phyloP scores from a whole-genome alignment of 2,113 vertebrate species.

The Chloropsis cyanopogon region DNA sequence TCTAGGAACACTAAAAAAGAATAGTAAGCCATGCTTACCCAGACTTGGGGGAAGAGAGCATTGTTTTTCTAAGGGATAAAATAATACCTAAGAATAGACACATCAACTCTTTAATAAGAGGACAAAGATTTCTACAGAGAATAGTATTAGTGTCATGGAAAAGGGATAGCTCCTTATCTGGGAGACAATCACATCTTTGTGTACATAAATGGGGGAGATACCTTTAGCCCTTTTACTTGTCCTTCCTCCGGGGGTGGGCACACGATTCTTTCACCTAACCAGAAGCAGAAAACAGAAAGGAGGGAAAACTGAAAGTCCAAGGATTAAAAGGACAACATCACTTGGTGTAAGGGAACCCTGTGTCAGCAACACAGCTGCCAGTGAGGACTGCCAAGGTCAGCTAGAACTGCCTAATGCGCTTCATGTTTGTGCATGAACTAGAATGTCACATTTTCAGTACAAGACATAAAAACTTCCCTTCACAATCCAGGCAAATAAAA shows the following conservation, averaged over 20 bases:
- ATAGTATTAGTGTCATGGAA: background rate
- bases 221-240: background rate
- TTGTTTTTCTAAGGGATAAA: background rate
- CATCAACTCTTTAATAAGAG: background rate
- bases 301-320: background rate
- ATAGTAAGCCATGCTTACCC: background rate
- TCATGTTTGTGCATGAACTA: background rate
- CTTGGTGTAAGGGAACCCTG: background rate
- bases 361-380: background rate
- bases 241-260: background rate
- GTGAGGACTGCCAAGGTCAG: background rate
- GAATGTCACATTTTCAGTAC: background rate
- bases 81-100: background rate
- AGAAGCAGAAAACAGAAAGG: background rate
- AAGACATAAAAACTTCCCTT: background rate
- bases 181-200: background rate
- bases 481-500: background rate
- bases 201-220: background rate
- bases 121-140: background rate
- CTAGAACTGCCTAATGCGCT: background rate
- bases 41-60: background rate
- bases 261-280: background rate
- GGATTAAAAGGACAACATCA: background rate
- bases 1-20: background rate
- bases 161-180: background rate